Conservation (phyloP, 2,113 vertebrate species). For the Canis aureus region DNA sequence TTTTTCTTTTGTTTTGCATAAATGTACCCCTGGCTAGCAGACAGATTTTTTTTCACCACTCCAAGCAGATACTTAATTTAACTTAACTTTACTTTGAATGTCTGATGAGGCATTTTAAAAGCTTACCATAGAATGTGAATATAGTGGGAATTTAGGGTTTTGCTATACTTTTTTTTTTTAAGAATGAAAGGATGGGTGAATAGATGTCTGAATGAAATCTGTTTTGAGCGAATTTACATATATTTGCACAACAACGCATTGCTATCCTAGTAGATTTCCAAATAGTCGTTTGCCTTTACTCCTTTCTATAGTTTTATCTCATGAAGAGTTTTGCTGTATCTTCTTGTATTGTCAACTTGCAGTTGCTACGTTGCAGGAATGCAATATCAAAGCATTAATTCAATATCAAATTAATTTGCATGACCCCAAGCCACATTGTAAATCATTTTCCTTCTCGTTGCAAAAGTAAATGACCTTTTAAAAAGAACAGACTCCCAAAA, state of each 20-base stretch:
- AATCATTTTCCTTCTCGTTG: conserved; percentile 86
- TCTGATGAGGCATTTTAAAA: conserved; percentile 93
- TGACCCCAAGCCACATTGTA: conserved; percentile 89
- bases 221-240: conserved; percentile 92
- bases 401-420: conserved; percentile 90
- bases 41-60: conserved; percentile 88
- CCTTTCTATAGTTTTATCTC: conserved; percentile 91
- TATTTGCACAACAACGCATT: conserved; percentile 96
- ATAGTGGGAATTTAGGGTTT: conserved; percentile 92
- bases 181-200: conserved; percentile 86
- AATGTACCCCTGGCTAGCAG: conserved; percentile 89
- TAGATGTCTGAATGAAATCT: conserved; percentile 92
- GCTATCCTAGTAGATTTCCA: conserved; percentile 93
- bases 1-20: conserved; percentile 84
- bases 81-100: conserved; percentile 89
- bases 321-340: conserved; percentile 87
- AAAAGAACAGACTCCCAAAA: conserved; percentile 60
- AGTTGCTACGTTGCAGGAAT: conserved; percentile 93
- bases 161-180: conserved; percentile 86
- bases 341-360: conserved; percentile 98
- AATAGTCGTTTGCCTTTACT: conserved; percentile 95
- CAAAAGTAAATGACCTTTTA: conserved; percentile 87
- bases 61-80: conserved; percentile 90
- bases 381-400: conserved; percentile 88
- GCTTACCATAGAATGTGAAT: conserved; percentile 89